Conservation (phyloP, 2,797 vertebrate genomes). For the Rhinatrema bivittatum region DNA sequence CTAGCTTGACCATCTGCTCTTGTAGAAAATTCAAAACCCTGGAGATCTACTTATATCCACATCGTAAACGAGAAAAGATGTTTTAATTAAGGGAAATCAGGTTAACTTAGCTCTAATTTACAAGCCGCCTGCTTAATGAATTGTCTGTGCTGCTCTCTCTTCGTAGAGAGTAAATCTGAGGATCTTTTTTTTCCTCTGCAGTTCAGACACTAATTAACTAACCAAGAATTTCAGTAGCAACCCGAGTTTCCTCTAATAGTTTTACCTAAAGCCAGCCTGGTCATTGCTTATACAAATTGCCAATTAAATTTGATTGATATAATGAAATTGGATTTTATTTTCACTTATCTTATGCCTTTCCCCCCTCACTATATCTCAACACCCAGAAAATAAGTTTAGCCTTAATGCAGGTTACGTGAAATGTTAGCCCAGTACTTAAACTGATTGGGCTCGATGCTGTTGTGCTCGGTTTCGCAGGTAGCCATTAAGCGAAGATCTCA, state of each 20-base stretch:
- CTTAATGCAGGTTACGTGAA: neutral
- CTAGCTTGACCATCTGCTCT: slow-evolving; percentile 91
- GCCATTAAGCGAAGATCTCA: slow-evolving; percentile 24
- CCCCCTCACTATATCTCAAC: slow-evolving; percentile 4
- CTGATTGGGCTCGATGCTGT: neutral
- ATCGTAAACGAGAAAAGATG: slow-evolving; percentile 86
- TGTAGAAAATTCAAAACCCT: slow-evolving; percentile 83
- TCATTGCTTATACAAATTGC: slow-evolving; percentile 76
- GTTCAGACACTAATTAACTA: slow-evolving; percentile 81
- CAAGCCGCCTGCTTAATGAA: slow-evolving; percentile 81
- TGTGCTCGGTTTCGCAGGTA: neutral
- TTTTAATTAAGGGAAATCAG: slow-evolving; percentile 88
- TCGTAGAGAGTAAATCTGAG: slow-evolving; percentile 78
- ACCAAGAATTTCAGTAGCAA: slow-evolving; percentile 74
- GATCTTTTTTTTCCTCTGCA: slow-evolving; percentile 71
- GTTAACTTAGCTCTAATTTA: slow-evolving; percentile 86
- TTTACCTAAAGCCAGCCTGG: slow-evolving; percentile 71
- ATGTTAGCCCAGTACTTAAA: neutral
- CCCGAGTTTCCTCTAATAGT: slow-evolving; percentile 73
- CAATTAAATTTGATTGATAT: slow-evolving; percentile 83
- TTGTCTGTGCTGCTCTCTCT: slow-evolving; percentile 80
- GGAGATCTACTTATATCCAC: slow-evolving; percentile 87
- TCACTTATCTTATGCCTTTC: slow-evolving; percentile 53
- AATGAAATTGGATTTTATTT: slow-evolving; percentile 72
- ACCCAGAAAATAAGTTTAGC: slow-evolving; percentile 3